Conservation (phyloP, 2,113 vertebrate species). For the Camarhynchus parvulus region DNA sequence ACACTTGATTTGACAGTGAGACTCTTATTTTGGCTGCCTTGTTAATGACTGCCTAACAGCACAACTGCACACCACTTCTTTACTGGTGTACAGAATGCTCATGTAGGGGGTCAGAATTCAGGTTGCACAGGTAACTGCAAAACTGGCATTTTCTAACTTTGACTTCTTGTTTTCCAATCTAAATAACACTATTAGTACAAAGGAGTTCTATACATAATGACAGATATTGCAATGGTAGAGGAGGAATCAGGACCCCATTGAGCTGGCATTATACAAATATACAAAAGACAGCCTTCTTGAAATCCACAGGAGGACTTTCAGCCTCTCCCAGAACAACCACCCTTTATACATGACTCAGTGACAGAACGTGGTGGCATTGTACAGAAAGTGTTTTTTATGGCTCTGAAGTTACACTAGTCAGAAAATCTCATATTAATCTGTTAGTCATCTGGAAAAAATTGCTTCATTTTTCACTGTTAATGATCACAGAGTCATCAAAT, state of each 20-base stretch:
- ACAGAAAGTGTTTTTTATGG: background rate
- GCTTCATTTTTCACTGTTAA: conserved; percentile 27
- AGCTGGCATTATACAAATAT: background rate
- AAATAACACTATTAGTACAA: background rate
- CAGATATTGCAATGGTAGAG: background rate
- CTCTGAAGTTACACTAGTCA: background rate
- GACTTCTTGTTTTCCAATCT: background rate
- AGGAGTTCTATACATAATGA: background rate
- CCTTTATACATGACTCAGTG: background rate
- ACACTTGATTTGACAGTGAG: background rate
- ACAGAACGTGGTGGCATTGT: background rate
- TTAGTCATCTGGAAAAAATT: conserved; percentile 32
- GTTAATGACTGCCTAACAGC: background rate
- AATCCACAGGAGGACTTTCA: background rate
- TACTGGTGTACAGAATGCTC: background rate
- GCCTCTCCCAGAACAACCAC: background rate
- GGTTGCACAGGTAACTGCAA: background rate
- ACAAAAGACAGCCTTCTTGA: background rate
- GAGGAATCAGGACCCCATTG: background rate
- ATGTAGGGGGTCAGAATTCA: background rate
- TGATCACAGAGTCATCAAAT: background rate
- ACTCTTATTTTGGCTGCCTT: background rate
- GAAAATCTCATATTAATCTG: background rate
- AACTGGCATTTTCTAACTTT: background rate
- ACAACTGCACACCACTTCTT: background rate